Base-by-base conservation (phyloP, 2,797 vertebrate genomes). In the Paguma larvata region DNA sequence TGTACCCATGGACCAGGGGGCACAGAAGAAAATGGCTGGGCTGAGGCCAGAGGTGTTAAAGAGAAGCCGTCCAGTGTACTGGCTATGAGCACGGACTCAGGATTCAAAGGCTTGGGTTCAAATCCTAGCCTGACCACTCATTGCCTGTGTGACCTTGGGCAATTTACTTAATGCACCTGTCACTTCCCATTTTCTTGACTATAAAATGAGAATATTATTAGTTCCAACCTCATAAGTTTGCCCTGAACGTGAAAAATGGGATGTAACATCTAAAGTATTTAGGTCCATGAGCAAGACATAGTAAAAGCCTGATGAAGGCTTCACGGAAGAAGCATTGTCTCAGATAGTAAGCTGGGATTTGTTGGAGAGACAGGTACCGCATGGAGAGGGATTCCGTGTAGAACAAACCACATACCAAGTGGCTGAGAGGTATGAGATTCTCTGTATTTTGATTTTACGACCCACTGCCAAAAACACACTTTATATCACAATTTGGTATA, bases 241-340 rank as follows among this genome's bases (percentile, higher is more conserved):
- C 56, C 88, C 27, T 89, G 80, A 89, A 80, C 48, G 87, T 70
- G 32, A 68, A 93, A 93, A 95, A 89, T 51, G 83, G 44, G 53
- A 73, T 23, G 10, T 23, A 85, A 65, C 21, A 21, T 59, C 62
- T 83, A 44, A 63, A 78, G 53, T 34, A 86, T 53, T 68, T 25
- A 80, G 25, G 6, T 34, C 34, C 46, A 44, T 14, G 4, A 18
- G 85, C 12, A 15, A 68, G 25, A 80, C 27, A 41, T 19, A 23
- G 44, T 41, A 72, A 84, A 87, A 44, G 53, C 70, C 46, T 32
- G 27, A 32, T 21, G 13, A 23, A 77, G 27, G 11, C 41, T 88
- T 94, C 23, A 11, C 5, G 44, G 34, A 80, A 80, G 38, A 80
- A 25, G 27, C 2, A 63, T 0, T 41, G 3, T 63, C 23, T 62